Base-by-base conservation (phyloP, 2,797 vertebrate species). In the Cephalopachus bancanus region DNA sequence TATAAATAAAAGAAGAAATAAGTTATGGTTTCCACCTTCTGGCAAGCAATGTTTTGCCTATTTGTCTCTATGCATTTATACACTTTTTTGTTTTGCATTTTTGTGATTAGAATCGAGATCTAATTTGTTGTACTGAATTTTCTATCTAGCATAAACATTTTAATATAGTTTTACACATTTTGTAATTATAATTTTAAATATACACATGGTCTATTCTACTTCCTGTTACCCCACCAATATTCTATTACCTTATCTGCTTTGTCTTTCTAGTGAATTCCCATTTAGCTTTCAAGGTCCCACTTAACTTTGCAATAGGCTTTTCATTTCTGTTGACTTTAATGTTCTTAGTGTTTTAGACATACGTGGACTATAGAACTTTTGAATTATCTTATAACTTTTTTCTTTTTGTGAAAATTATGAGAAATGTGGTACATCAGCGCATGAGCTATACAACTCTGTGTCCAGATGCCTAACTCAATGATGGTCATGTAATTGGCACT, bases 1-100 rank as follows among this genome's bases (percentile, higher is more conserved):
- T 83, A n/a, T 72, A 92, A 51, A 85, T 85, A 90, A 67, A 86
- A 80, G 83, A 96, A 55, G 49, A 72, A 57, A 72, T 69, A 91
- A 81, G 87, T 86, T 53, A 74, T 17, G 3, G 55, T 91, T 83
- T 92, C 8, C 10, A 57, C 3, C n/a, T 83, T 79, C 67, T 64
- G 75, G 53, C 74, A 83, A 76, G 33, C 24, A 26, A 8, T 33
- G 22, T 81, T 95, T 87, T 74, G 57, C 33, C n/a, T 62, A 28
- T 53, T 79, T 71, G 15, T 83, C 26, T 85, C 33, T 89, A 28
- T 72, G 12, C 37, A 81, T 30, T 89, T 97, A 33, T 44, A 78
- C 4, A 64, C 74, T 74, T 83, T 89, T 33, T 64, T 80, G 65
- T 67, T 44, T 91, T 90, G 26, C 14, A 60, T 81, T 69, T 91